Base-by-base conservation (phyloP, 2,113 vertebrate species). In the Empidonax traillii region DNA sequence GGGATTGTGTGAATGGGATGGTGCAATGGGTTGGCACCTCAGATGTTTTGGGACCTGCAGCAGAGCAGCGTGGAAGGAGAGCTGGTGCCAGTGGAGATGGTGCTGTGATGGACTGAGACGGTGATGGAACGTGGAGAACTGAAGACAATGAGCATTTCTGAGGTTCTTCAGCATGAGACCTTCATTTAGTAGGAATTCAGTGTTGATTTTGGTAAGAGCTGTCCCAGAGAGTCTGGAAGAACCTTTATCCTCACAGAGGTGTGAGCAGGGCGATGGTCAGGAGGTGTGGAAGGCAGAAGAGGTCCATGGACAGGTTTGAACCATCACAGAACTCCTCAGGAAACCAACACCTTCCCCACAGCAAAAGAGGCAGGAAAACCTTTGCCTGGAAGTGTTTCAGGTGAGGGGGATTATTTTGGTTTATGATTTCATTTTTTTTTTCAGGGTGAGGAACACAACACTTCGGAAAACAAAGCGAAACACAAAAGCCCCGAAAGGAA, bases 1-100 rank as follows among this genome's bases (percentile, higher is more conserved):
- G 6, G 0, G 3, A 22, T 47, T 21, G 46, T 41, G 12, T 14
- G 24, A 1, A 24, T 10, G 41, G 33, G 58, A 7, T 4, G n/a
- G 3, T 6, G 24, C 52, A 1, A 0, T 1, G 19, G 21, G 14
- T 10, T 3, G 12, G 23, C 3, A 0, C 0, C 27, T 35, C 7
- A 41, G 12, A 2, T 5, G 5, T 12, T 49, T 63, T 5, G 28
- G 61, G 76, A 19, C 3, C 30, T 22, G 2, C 39, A 43, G 68
- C 46, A 28, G 51, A 21, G 4, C 15, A 3, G 28, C 15, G 19
- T 2, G 10, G 35, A 39, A 14, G 39, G 49, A 46, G 47, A 69
- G 75, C 30, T 74, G 75, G 66, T 20, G 65, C 37, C 1, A 12
- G 35, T 0, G 41, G 49, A 67, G 79, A 2, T 51, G 71, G 52